phyloP scores from a whole-genome alignment of 1,140 invertebrate genomes.

The Orchestia grillus region DNA sequence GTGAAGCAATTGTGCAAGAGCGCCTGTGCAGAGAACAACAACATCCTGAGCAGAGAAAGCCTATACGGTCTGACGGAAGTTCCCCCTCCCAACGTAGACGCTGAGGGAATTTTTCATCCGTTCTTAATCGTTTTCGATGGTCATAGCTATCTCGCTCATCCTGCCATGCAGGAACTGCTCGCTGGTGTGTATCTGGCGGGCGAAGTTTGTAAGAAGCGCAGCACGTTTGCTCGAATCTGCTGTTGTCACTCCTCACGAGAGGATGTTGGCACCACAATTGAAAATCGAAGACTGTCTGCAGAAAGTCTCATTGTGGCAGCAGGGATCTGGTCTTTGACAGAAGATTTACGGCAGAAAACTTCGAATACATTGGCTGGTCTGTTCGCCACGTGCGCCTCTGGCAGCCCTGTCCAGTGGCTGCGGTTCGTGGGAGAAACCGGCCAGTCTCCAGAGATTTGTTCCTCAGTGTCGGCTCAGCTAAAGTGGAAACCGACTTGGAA shows the following conservation, averaged over 20 bases:
- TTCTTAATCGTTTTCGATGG: neutral
- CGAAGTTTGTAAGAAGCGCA: conserved; percentile 4
- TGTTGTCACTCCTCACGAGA: neutral
- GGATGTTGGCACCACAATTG: neutral
- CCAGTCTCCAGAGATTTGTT: conserved; percentile 21
- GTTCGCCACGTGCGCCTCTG: neutral
- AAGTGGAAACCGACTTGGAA: conserved; percentile 40
- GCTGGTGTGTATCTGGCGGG: conserved; percentile 8
- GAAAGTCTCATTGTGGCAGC: conserved; percentile 30
- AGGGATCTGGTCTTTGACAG: conserved; percentile 23
- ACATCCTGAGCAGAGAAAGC: neutral
- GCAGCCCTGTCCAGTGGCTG: conserved; percentile 22
- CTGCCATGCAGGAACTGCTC: neutral
- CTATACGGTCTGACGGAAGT: neutral
- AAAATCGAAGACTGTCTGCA: neutral
- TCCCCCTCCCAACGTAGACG: neutral
- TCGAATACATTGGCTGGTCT: neutral
- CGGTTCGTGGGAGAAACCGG: conserved; percentile 42
- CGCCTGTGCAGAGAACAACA: neutral
- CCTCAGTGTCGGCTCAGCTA: neutral
- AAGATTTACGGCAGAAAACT: neutral
- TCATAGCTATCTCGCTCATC: conserved; percentile 19
- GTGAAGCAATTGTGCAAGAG: neutral
- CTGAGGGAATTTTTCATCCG: neutral
- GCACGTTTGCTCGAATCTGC: neutral